Conservation (phyloP, 2,888 invertebrate species). For the Aporophyla lueneburgensis region DNA sequence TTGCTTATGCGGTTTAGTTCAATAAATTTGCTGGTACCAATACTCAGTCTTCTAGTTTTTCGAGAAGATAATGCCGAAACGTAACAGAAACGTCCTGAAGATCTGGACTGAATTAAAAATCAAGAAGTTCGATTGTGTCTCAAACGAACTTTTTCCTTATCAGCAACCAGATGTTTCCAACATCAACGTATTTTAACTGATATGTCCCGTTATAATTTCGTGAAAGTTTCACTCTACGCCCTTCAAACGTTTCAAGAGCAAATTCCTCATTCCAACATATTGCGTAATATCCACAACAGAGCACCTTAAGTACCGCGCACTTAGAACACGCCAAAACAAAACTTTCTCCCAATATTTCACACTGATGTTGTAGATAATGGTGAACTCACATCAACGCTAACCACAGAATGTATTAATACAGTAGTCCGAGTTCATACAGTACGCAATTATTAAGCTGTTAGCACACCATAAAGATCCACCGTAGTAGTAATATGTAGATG, state of each 20-base stretch:
- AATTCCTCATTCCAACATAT: conserved; percentile 25
- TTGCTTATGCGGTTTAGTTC: background rate
- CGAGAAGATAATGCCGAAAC: too few species aligned
- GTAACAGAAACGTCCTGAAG: too few species aligned
- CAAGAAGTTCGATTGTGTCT: too few species aligned
- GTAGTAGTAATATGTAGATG: background rate
- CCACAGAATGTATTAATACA: conserved; percentile 18
- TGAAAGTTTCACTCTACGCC: background rate
- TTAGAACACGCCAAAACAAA: conserved; percentile 54
- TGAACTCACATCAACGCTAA: conserved; percentile 46
- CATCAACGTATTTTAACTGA: background rate
- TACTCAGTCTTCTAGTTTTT: too few species aligned
- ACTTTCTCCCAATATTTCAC: conserved; percentile 55
- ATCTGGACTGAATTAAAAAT: too few species aligned
- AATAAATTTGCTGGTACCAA: background rate
- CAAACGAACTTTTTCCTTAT: background rate
- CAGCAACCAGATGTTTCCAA: background rate
- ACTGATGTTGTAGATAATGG: conserved; percentile 57
- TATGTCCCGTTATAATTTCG: background rate
- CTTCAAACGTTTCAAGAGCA: conserved; percentile 22
- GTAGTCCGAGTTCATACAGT: conserved; percentile 6
- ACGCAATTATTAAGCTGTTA: background rate
- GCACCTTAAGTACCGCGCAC: conserved; percentile 48
- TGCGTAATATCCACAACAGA: conserved; percentile 38
- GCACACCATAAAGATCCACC: background rate